Conservation (phyloP, 2,797 vertebrate genomes). For the Pantherophis vulpinus region DNA sequence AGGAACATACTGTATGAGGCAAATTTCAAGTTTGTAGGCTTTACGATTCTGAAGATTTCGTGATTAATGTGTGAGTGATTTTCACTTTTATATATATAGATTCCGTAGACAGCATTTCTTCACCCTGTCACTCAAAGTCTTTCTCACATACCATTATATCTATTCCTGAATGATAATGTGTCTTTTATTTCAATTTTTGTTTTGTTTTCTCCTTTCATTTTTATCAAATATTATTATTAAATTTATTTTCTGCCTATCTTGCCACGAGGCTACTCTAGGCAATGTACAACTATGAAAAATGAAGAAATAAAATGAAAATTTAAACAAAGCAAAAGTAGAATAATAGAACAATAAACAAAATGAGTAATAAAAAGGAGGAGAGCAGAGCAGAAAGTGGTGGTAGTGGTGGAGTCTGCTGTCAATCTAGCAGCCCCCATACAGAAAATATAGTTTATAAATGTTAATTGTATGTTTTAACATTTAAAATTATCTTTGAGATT, state of each 20-base stretch:
- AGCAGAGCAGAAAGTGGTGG: too few species aligned
- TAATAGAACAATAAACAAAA: background rate
- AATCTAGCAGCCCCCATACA: background rate
- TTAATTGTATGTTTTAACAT: background rate
- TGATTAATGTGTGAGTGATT: too few species aligned
- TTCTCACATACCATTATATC: too few species aligned
- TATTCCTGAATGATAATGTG: background rate
- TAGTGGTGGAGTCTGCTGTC: background rate
- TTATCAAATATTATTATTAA: background rate
- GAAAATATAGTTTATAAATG: background rate
- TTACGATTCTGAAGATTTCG: too few species aligned
- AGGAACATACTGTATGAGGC: too few species aligned
- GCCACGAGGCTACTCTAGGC: too few species aligned
- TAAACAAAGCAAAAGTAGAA: background rate
- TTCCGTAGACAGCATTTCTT: too few species aligned
- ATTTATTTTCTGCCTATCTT: too few species aligned
- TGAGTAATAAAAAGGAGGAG: background rate
- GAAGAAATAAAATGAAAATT: background rate
- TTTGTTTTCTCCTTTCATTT: background rate
- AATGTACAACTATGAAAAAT: too few species aligned
- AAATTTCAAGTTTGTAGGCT: too few species aligned
- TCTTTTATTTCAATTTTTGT: background rate
- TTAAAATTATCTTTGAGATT: background rate
- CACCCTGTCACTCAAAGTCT: too few species aligned
- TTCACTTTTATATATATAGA: too few species aligned